Evolutionary conservation across 2,888 invertebrate genomes (phyloP).

Genomic region (Periphyllus acericola): DNA sequence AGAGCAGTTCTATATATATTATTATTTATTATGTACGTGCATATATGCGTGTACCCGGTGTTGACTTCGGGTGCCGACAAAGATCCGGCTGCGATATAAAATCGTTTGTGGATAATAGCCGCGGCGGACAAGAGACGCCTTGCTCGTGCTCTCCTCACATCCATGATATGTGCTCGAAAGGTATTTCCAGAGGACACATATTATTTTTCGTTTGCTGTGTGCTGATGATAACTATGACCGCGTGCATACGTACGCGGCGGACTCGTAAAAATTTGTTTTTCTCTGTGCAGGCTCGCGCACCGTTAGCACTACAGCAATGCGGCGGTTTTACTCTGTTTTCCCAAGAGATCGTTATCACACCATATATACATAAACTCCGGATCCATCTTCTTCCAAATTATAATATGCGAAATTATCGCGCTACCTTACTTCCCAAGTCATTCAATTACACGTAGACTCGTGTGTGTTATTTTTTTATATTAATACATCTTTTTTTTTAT

Average conservation of each 20-base stretch:
- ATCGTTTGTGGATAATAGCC: background rate
- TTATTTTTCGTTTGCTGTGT: background rate
- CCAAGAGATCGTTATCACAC: constrained; percentile 55
- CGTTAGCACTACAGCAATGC: constrained; percentile 4
- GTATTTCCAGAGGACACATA: background rate
- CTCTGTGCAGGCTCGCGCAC: background rate
- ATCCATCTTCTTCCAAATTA: constrained; percentile 3
- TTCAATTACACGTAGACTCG: constrained; percentile 52
- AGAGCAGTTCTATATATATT: too few species aligned
- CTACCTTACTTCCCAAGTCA: constrained; percentile 55
- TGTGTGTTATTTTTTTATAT: constrained; percentile 45
- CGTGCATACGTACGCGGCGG: too few species aligned
- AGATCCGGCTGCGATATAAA: background rate
- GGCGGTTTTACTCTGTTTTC: constrained; percentile 11
- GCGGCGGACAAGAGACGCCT: background rate
- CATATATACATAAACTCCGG: constrained; percentile 6
- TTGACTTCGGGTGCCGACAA: constrained; percentile 54
- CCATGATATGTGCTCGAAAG: background rate
- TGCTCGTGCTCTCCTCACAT: too few species aligned
- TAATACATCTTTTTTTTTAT: constrained; percentile 22
- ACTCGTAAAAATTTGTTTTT: background rate
- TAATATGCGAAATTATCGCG: constrained; percentile 38
- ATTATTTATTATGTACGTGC: background rate
- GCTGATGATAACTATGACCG: background rate
- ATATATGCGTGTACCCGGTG: too few species aligned